These are phyloP conservation scores for Pyrrhosoma nymphula DNA, from an alignment of 2,888 invertebrate genomes.

Conservation along the genomic window DNA sequence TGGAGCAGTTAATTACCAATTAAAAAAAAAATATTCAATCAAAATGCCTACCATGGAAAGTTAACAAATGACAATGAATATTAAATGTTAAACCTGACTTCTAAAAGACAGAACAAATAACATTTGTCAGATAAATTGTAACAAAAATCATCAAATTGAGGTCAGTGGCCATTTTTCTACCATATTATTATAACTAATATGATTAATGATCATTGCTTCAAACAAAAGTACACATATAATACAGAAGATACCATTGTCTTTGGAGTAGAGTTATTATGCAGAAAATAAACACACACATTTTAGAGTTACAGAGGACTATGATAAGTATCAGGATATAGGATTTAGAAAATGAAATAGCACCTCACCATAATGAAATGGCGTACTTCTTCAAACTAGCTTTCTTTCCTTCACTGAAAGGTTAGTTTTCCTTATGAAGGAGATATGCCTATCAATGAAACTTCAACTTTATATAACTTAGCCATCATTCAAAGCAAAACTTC, in stretches of 20 bases:
- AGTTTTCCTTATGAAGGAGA: slow-evolving; percentile 60
- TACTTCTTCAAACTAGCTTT: slow-evolving; percentile 30
- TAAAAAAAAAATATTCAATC: not conserved
- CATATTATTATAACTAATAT: not conserved
- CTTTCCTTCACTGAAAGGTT: slow-evolving; percentile 40
- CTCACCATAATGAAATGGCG: slow-evolving; percentile 36
- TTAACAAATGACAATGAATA: slow-evolving; percentile 45
- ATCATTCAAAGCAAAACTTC: slow-evolving; percentile 36
- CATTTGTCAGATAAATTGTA: not conserved
- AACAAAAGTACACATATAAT: not conserved
- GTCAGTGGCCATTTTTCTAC: not conserved
- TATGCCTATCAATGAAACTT: slow-evolving; percentile 29
- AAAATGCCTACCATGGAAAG: slow-evolving; percentile 56
- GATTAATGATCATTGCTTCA: not conserved
- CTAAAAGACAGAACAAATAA: slow-evolving; percentile 4
- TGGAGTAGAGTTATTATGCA: slow-evolving; percentile 21
- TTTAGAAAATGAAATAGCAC: slow-evolving; percentile 58
- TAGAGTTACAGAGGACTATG: slow-evolving; percentile 7
- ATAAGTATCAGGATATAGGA: not conserved
- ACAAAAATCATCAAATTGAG: not conserved
- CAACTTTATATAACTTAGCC: not conserved
- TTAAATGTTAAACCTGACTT: not conserved
- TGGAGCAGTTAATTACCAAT: slow-evolving; percentile 49
- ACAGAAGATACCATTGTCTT: not conserved
- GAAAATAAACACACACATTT: not conserved